Evolutionary conservation across 92 coral and sea anemone species (phyloP), one percentile per base, ranked within the genome.

Genomic region (Blastomussa wellsi): DNA sequence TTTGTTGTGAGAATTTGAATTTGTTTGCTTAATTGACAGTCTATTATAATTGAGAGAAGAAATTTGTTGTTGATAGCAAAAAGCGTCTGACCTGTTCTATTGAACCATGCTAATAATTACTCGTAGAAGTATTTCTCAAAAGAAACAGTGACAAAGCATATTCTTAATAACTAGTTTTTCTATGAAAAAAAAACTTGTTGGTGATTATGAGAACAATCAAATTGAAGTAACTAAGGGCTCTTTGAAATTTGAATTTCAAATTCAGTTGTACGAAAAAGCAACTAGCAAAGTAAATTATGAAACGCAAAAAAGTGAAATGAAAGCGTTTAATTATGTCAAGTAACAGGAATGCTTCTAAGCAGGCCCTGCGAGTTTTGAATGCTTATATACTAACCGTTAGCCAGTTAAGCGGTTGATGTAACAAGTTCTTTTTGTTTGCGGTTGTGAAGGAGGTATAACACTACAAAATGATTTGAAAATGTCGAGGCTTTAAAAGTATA

Each of bases 161-260:
- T 57, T 14, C 82, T 35, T 47, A 17, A 31, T 31, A 17, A 12
- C 19, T 51, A 0, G 60, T 32, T 12, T 48, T 52, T 76, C 37
- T 51, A 57, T 9, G 28, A 5, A 39, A 77, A 39, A 77, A 44
- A 36, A 32, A 9, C 31, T 77, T 35, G 42, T 55, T 9, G 67
- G 16, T 33, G 31, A 77, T 19, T 52, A 5, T 11, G 37, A 52
- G 48, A 66, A 32, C 19, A 66, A 79, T 80, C 84, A 9, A n/a
- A 41, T 80, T 79, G 20, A 29, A 62, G 76, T 62, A 66, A 17
- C 82, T 62, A 65, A 42, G 74, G 17, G 59, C 51, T 55, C 74
- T 16, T 3, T 44, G 36, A 32, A 42, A 78, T n/a, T 37, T 16
- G 52, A 38, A 57, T 78, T 17, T 47, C 3, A 59, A 59, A 78